A percentile compares a stretch with the other conserved stretches of the same genome.
Evolutionary conservation across 1,140 invertebrate genomes (phyloP).

Genomic region (Drosophila athabasca): DNA sequence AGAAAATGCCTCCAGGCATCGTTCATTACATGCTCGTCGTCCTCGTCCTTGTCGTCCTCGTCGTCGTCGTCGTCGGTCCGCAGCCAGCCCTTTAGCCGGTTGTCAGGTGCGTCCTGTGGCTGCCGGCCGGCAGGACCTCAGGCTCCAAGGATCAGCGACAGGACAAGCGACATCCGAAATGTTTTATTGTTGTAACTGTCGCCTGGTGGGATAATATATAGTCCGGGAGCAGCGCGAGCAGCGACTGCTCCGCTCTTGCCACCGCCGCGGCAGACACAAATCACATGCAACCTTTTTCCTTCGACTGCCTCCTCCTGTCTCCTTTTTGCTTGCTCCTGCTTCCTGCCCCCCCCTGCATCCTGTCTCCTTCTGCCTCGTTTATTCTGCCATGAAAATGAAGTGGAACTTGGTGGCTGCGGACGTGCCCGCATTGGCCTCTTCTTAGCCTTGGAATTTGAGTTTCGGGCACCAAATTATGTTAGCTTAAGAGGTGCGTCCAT

Average conservation of each 20-base stretch:
- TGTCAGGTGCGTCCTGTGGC: conserved; percentile 40
- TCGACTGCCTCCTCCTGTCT: neutral
- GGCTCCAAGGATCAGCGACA: conserved; percentile 45
- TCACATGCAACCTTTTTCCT: conserved; percentile 74
- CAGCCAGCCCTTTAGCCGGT: conserved; percentile 46
- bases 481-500: conserved; percentile 55
- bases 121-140: neutral
- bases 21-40: conserved; percentile 55
- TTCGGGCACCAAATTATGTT: conserved; percentile 70
- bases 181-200: conserved; percentile 82
- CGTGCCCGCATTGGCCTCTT: conserved; percentile 55
- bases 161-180: conserved; percentile 73
- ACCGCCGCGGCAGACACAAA: conserved; percentile 59
- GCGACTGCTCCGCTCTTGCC: neutral
- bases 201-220: conserved; percentile 75
- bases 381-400: conserved; percentile 21
- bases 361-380: neutral
- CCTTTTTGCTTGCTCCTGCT: neutral
- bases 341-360: no score
- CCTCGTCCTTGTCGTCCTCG: no score
- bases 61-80: no score
- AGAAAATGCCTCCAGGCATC: conserved; percentile 72
- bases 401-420: conserved; percentile 56
- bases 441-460: conserved; percentile 43
- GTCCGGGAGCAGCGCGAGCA: conserved; percentile 50